Conservation (phyloP, 2,888 invertebrate genomes). For the Lamellibrachia columna region DNA sequence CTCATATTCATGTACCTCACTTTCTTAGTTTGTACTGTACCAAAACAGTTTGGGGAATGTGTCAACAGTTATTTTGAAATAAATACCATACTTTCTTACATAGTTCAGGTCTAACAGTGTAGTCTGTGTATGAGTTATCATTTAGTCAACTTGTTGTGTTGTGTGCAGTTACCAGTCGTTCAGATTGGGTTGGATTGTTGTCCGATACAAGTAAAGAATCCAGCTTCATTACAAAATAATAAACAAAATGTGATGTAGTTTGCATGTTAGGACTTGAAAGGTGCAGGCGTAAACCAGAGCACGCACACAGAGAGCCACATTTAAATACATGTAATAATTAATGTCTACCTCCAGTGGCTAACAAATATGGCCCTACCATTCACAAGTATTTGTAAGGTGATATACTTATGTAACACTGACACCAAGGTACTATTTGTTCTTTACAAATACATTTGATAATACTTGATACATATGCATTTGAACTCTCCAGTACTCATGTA, state of each 20-base stretch:
- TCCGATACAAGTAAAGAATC: background rate
- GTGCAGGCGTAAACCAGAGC: background rate
- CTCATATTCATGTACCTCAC: too few species aligned
- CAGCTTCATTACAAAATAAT: background rate
- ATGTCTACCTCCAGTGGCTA: background rate
- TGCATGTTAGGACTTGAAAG: background rate
- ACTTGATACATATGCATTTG: background rate
- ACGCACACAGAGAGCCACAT: background rate
- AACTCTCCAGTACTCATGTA: background rate
- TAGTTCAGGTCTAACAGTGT: background rate
- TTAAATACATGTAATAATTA: background rate
- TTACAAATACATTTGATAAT: background rate
- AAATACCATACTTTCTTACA: too few species aligned
- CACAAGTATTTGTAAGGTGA: background rate
- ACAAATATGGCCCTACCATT: background rate
- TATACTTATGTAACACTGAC: background rate
- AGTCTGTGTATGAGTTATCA: background rate
- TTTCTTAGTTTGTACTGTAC: too few species aligned
- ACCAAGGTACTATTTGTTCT: background rate
- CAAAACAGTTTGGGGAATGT: too few species aligned
- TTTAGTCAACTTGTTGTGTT: background rate
- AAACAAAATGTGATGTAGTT: constrained; percentile 9
- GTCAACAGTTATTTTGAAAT: too few species aligned
- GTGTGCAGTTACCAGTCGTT: background rate
- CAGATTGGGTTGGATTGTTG: background rate